Base-by-base conservation (phyloP, 2,797 vertebrate genomes). In the Poecile montanus region DNA sequence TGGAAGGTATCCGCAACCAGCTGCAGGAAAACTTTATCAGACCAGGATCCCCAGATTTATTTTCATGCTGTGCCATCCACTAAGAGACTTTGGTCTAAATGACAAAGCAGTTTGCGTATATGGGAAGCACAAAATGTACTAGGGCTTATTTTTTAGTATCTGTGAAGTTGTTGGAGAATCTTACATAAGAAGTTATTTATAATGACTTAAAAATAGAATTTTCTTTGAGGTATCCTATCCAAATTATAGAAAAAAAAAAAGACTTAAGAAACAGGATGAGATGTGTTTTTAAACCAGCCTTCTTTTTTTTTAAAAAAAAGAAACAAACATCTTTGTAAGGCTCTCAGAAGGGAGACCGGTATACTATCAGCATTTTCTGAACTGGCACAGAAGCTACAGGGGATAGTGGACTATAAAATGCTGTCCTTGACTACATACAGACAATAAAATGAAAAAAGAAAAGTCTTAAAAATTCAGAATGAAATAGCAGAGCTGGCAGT, bases 181-280 rank as follows among this genome's bases (percentile, higher is more conserved):
- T 93, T 95, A 91, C 70, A 82, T 88, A 94, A 96, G 51, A 75
- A 82, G 77, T 63, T 95, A 94, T 91, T 92, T 91, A 94, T 90
- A 95, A 94, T 32, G 47, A 91, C 51, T 86, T 82, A 78, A 89
- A 93, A 85, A 84, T 65, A 93, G 83, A 60, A 48, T 79, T 94
- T 95, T 89, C 81, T 91, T 87, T 89, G 77, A 95, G 91, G 79
- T 88, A 91, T 84, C 79, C 65, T 90, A 75, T 88, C 57, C 38
- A 90, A 91, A 93, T 68, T 80, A 82, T 5, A 89, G 23, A 7
- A 45, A 40, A 78, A 79, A 61, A 70, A 79, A 61, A 70, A 51
- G 3, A 77, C 75, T 34, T 72, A 44, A 73, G 93, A 85, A 93
- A 85, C 58, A 82, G 63, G 36, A 85, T 82, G 78, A 87, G 60